Evolutionary conservation across 2,888 invertebrate species (phyloP).

Genomic region (Cryptocephalus moraei): DNA sequence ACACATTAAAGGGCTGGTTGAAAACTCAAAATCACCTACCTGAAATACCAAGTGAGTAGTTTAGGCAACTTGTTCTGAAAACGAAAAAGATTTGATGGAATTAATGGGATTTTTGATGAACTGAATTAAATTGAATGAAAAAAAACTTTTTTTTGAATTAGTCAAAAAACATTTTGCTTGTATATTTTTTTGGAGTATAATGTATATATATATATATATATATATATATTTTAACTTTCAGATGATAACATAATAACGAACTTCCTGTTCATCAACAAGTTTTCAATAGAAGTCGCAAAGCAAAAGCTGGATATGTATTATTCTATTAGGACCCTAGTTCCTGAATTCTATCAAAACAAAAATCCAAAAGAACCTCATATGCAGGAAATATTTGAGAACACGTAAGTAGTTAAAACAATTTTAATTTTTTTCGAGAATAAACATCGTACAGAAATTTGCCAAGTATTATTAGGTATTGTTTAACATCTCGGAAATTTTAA

Average conservation of each 20-base stretch:
- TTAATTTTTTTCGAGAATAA: too few relatives aligned
- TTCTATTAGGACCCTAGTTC: slow-evolving; percentile 6
- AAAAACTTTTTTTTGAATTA: not conserved
- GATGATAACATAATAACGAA: slow-evolving; percentile 7
- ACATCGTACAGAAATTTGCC: too few relatives aligned
- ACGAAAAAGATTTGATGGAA: too few relatives aligned
- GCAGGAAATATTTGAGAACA: slow-evolving; percentile 1
- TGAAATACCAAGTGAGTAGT: slow-evolving; percentile 4
- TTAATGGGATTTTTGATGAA: too few relatives aligned
- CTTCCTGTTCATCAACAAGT: slow-evolving; percentile 9
- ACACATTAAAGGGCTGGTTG: slow-evolving; percentile 4
- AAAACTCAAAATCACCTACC: slow-evolving; percentile 5
- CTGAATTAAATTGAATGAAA: too few relatives aligned
- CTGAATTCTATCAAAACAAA: slow-evolving; percentile 9
- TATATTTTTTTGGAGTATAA: not conserved
- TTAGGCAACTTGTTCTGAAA: too few relatives aligned
- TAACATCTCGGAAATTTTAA: too few relatives aligned
- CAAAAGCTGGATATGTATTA: slow-evolving; percentile 10
- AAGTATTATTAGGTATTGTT: too few relatives aligned
- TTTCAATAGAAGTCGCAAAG: slow-evolving; percentile 6
- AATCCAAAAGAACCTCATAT: slow-evolving; percentile 4
- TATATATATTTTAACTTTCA: not conserved
- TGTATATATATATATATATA: too few relatives aligned
- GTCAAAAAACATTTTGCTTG: not conserved
- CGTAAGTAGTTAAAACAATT: slow-evolving; percentile 4